Conservation (phyloP, 2,113 vertebrate species). For the Gallinago media region DNA sequence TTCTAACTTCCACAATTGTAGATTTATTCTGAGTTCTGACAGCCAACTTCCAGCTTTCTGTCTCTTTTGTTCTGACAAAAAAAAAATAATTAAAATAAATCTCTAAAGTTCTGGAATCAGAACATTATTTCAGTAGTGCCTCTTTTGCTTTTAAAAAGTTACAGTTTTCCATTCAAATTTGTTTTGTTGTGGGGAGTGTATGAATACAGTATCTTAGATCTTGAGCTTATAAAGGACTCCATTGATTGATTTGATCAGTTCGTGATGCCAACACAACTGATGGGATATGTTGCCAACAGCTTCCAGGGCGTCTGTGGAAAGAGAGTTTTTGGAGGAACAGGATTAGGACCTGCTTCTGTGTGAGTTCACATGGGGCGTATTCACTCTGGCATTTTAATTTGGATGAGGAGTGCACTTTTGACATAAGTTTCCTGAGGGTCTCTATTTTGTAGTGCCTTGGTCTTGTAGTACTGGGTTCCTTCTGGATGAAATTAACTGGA, state of each 20-base stretch:
- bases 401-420: neutral
- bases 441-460: neutral
- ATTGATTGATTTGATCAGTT: neutral
- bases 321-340: neutral
- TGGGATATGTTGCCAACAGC: neutral
- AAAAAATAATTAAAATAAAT: neutral
- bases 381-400: neutral
- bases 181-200: neutral
- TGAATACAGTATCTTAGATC: neutral
- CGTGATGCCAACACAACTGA: neutral
- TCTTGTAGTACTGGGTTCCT: neutral
- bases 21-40: neutral
- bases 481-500: neutral
- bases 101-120: neutral
- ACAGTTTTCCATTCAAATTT: neutral
- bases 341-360: neutral
- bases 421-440: neutral
- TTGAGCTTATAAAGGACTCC: neutral
- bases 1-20: neutral
- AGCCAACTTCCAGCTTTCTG: neutral
- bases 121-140: neutral
- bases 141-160: neutral
- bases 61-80: neutral
- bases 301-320: neutral
- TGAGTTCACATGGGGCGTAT: neutral